These are phyloP conservation scores for Andricus grossulariae DNA, from an alignment of 1,140 invertebrate genomes.

Conservation along the genomic window DNA sequence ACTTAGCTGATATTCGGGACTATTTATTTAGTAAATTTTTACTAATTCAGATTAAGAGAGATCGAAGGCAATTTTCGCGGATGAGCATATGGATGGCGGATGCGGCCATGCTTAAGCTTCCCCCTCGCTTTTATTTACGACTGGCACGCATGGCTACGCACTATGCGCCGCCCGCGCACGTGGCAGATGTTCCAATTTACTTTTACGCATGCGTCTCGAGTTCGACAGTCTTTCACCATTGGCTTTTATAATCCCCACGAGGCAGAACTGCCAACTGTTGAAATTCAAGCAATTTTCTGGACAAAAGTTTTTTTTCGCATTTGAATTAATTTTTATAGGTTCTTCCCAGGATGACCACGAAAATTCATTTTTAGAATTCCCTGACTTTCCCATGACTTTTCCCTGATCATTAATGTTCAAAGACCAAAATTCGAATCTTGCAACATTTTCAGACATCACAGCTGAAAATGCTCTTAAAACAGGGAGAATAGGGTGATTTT, in stretches of 20 bases:
- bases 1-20: no score
- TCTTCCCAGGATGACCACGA: no score
- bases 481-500: no score
- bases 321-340: no score
- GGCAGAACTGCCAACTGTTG: not conserved
- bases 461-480: no score
- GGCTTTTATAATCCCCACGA: slow-evolving; percentile 14
- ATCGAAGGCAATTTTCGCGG: slow-evolving; percentile 16
- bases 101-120: slow-evolving; percentile 64
- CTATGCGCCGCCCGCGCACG: slow-evolving; percentile 63
- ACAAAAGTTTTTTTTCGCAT: not conserved
- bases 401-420: no score
- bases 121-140: slow-evolving; percentile 55
- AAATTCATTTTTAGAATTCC: no score
- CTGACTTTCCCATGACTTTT: no score
- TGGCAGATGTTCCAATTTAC: slow-evolving; percentile 64
- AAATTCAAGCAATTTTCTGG: not conserved
- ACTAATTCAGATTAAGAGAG: no score
- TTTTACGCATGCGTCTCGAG: slow-evolving; percentile 56
- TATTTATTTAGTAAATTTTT: no score
- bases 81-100: slow-evolving; percentile 60
- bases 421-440: no score
- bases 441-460: no score
- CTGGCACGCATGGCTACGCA: slow-evolving; percentile 58
- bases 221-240: slow-evolving; percentile 24